A percentile compares a stretch with the other conserved stretches of the same genome.
Conservation (phyloP, 1,140 invertebrate genomes). For the Lordiphosa stackelbergi region DNA sequence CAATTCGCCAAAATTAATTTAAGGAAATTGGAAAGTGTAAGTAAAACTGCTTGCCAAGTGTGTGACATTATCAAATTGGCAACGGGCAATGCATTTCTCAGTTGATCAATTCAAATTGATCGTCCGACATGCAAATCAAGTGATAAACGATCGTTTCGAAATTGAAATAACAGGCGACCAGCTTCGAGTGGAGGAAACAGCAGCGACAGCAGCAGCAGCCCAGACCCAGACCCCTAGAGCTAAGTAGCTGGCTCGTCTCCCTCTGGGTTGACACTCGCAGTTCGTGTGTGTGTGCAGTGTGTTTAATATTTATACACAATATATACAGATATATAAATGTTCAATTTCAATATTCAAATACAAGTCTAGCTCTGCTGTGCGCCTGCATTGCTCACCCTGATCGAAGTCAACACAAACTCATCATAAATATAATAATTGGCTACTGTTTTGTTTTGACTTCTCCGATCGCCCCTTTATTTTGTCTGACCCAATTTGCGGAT, state of each 20-base stretch:
- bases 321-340: conserved; percentile 51
- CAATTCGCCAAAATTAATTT: conserved; percentile 7
- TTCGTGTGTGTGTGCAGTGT: conserved; percentile 37
- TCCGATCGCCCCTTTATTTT: conserved; percentile 13
- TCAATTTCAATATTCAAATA: conserved; percentile 72
- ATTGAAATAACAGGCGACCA: conserved; percentile 74
- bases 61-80: conserved; percentile 61
- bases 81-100: conserved; percentile 22
- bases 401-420: conserved; percentile 21
- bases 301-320: conserved; percentile 67
- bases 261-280: conserved; percentile 31
- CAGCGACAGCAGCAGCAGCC: conserved; percentile 16
- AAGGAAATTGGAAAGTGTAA: conserved; percentile 60
- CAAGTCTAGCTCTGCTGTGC: conserved; percentile 46
- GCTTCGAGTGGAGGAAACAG: conserved; percentile 43
- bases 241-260: conserved; percentile 22
- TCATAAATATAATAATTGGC: conserved; percentile 9
- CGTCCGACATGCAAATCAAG: conserved; percentile 69
- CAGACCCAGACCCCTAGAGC: conserved; percentile 33
- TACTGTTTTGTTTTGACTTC: conserved; percentile 39
- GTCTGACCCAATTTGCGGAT: conserved; percentile 57
- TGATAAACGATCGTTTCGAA: conserved; percentile 74
- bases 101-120: conserved; percentile 29
- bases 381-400: conserved; percentile 44
- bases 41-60: conserved; percentile 43